Conservation (phyloP, 2,888 invertebrate genomes). For the Habrosyne pyritoides region DNA sequence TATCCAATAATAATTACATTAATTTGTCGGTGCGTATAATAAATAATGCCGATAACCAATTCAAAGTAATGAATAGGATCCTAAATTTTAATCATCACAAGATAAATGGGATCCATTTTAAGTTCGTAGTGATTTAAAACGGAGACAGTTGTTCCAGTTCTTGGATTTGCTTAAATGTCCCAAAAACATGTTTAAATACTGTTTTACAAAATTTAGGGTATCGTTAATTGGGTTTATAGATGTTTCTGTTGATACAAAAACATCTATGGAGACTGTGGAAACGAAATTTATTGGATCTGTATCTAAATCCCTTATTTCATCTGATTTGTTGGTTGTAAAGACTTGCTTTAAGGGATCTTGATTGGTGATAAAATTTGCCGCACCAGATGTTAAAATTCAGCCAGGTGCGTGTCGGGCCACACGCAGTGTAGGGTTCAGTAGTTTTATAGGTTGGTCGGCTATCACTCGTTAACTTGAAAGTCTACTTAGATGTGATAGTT, state of each 20-base stretch:
- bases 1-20: background rate
- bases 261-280: slow-evolving; percentile 22
- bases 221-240: slow-evolving; percentile 50
- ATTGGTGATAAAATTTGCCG: background rate
- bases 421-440: too few relatives aligned
- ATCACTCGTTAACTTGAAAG: too few relatives aligned
- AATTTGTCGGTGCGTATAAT: background rate
- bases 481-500: too few relatives aligned
- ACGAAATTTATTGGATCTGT: slow-evolving; percentile 13
- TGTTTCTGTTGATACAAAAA: slow-evolving; percentile 33
- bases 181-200: slow-evolving; percentile 14
- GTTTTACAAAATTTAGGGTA: slow-evolving; percentile 42
- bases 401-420: too few relatives aligned
- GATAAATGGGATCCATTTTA: slow-evolving; percentile 1
- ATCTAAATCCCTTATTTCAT: background rate
- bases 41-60: slow-evolving; percentile 4
- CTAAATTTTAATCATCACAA: background rate
- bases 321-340: background rate
- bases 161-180: slow-evolving; percentile 25
- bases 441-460: too few relatives aligned
- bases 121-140: slow-evolving; percentile 17
- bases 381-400: too few relatives aligned
- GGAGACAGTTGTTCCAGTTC: slow-evolving; percentile 33
- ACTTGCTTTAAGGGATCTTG: background rate
- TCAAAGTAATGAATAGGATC: background rate